Percentiles rank a stretch among this genome's conserved stretches.
phyloP scores from a whole-genome alignment of 1,140 invertebrate genomes.

The Drosophila chauvacae region DNA sequence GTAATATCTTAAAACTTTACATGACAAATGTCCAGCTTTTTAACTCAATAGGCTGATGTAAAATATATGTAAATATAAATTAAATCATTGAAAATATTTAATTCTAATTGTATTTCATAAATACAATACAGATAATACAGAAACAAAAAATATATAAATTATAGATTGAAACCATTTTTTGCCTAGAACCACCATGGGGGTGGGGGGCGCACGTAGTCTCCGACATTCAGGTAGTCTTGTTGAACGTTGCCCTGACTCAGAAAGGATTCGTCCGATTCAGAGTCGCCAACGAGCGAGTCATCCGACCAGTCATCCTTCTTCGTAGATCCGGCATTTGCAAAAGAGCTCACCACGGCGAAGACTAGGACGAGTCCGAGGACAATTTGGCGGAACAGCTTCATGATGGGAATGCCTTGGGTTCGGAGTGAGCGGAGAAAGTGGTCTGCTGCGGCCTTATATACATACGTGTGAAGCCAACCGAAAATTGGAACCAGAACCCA shows the following conservation, averaged over 20 bases:
- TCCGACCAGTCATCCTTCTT: neutral
- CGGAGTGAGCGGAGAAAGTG: conserved; percentile 15
- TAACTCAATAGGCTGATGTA: no score
- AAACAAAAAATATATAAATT: neutral
- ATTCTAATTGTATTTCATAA: neutral
- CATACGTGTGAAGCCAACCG: neutral
- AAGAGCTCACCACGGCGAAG: neutral
- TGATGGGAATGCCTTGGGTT: neutral
- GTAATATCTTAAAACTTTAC: no score
- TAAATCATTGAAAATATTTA: neutral
- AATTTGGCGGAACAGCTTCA: conserved; percentile 16
- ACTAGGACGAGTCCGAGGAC: conserved; percentile 18
- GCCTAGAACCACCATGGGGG: conserved; percentile 45
- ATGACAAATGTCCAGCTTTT: no score
- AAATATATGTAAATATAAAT: neutral
- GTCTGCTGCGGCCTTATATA: conserved; percentile 9
- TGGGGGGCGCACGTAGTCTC: conserved; percentile 12
- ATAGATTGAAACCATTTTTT: neutral
- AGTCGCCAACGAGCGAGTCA: neutral
- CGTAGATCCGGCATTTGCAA: neutral
- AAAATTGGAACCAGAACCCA: conserved; percentile 12
- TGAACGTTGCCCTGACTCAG: neutral
- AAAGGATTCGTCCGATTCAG: neutral
- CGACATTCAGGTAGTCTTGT: conserved; percentile 41
- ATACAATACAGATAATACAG: no score